A percentile compares a stretch with the other conserved stretches of the same genome.
These are phyloP conservation scores for Eupithecia subfuscata DNA, from an alignment of 2,888 invertebrate genomes.

Conservation along the genomic window DNA sequence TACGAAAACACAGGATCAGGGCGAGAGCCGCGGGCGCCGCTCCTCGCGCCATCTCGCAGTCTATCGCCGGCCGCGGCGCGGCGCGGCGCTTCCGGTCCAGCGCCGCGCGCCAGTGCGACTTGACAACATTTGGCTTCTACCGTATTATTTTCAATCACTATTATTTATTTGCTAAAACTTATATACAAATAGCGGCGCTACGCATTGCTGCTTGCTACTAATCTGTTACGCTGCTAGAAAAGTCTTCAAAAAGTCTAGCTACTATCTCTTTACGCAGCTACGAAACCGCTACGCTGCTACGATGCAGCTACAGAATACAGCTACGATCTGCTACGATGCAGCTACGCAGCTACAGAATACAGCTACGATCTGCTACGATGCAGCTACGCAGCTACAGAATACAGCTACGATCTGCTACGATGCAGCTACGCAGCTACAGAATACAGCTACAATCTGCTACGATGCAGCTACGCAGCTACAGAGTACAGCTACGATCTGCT, in stretches of 20 bases:
- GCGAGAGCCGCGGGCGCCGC: slow-evolving; percentile 45
- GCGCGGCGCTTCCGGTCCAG: slow-evolving; percentile 6
- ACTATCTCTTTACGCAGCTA: too few species aligned
- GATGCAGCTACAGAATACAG: too few species aligned
- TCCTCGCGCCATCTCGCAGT: slow-evolving; percentile 56
- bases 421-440: not conserved
- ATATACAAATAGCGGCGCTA: not conserved
- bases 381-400: too few species aligned
- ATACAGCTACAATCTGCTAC: not conserved
- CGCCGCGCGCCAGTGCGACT: slow-evolving; percentile 19
- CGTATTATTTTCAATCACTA: not conserved
- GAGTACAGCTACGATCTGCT: not conserved
- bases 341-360: too few species aligned
- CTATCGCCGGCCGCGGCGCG: slow-evolving; percentile 34
- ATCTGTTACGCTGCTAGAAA: too few species aligned
- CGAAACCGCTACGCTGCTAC: too few species aligned
- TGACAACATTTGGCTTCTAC: slow-evolving; percentile 35
- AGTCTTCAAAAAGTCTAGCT: too few species aligned
- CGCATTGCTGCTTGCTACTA: not conserved
- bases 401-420: too few species aligned
- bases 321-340: too few species aligned
- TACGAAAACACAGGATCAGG: slow-evolving; percentile 48
- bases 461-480: not conserved
- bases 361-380: too few species aligned
- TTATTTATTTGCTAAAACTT: not conserved